Evolutionary conservation across 1,140 invertebrate species (phyloP), one percentile per base, ranked within the genome.

Genomic region (Pectinophora gossypiella): DNA sequence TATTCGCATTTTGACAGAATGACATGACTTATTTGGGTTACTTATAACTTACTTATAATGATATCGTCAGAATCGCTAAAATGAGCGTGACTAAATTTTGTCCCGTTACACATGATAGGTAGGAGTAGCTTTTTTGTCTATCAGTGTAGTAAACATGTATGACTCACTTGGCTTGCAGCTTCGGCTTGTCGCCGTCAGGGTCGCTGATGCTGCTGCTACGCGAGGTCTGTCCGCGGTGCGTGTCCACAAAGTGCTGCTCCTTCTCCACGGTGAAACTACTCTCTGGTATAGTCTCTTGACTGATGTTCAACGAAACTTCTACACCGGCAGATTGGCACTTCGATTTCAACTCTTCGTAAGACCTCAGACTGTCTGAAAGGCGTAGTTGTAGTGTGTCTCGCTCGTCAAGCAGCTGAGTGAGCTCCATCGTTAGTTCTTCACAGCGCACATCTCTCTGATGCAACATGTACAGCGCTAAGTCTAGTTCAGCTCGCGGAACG

Each of bases 381-480:
- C 94, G 91, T 15, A 96, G 74, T 64, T 96, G 95, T 32, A 97
- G 78, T 0, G 93, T 94, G 73, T 97, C 95, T 49, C 95, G 90
- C 76, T 97, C 95, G 76, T 96, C 95, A 18, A 96, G 80, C 15
- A 97, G 77, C 75, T 94, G 92, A 68, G 94, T 95, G 21, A 97
- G 83, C 80, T 97, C 95, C 57, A 94, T 89, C 0, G 95, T 96
- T 38, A 98, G 88, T 82, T 97, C 95, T 70, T 98, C 96, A 82
- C 95, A 96, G 9, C 95, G 90, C 16, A 97, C 92, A 61, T 97
- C 96, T 61, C 95, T 89, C 61, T 96, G 94, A 80, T 97, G 95
- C 18, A 97, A 88, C 90, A 95, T 95, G 68, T 96, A 95, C 5
- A 96, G 71, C 0, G 95, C 94, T 50, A 95, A 87, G 78, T 97